Percentiles rank a stretch among this genome's conserved stretches.
phyloP scores from a whole-genome alignment of 2,113 vertebrate genomes.

The Carassius carassius region DNA sequence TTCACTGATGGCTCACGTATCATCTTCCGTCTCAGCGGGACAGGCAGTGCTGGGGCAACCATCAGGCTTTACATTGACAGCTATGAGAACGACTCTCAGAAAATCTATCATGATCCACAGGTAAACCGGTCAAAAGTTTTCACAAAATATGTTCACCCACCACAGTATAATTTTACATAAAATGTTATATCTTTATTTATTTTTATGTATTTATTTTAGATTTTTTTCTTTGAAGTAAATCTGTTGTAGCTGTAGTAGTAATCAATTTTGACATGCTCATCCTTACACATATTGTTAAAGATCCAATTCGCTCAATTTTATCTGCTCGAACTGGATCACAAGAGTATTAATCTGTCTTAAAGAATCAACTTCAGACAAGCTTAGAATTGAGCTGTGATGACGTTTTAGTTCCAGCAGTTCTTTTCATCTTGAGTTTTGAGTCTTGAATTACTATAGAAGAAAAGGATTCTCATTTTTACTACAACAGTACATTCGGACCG shows the following conservation, averaged over 20 bases:
- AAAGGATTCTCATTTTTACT: background rate
- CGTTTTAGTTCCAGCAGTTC: background rate
- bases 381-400: background rate
- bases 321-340: conserved; percentile 38
- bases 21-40: conserved; percentile 96
- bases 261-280: conserved; percentile 36
- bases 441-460: conserved; percentile 1
- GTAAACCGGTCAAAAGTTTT: conserved; percentile 66
- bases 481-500: background rate
- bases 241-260: background rate
- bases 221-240: background rate
- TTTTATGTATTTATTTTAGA: background rate
- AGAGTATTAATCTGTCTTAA: conserved; percentile 35
- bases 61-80: conserved; percentile 96
- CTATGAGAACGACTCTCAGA: conserved; percentile 91
- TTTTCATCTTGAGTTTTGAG: conserved; percentile 9
- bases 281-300: conserved; percentile 9
- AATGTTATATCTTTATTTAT: background rate
- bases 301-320: conserved; percentile 20
- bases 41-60: conserved; percentile 94
- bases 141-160: background rate
- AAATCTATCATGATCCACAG: conserved; percentile 92
- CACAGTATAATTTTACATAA: background rate
- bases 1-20: conserved; percentile 95
- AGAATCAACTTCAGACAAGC: conserved; percentile 38